A percentile compares a stretch with the other conserved stretches of the same genome.
Conservation (phyloP, 2,888 invertebrate species). For the Cheilosia vulpina region DNA sequence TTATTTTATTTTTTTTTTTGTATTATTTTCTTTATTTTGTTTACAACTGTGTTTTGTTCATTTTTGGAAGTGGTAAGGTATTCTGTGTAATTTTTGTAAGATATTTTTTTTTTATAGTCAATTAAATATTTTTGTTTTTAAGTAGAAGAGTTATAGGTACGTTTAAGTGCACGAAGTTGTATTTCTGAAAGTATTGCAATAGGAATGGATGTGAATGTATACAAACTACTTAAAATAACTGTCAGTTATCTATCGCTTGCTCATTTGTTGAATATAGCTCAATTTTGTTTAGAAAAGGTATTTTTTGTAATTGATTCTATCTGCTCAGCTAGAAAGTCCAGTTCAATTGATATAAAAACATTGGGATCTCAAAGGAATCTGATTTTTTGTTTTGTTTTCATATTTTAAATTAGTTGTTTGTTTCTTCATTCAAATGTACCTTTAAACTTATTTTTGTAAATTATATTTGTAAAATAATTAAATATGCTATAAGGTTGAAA, state of each 20-base stretch:
- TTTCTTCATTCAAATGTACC: conserved; percentile 31
- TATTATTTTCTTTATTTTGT: conserved; percentile 35
- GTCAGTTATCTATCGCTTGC: conserved; percentile 21
- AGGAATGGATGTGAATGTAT: conserved; percentile 52
- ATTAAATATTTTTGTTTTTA: conserved; percentile 30
- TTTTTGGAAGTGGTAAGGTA: conserved; percentile 57
- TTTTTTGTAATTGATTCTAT: conserved; percentile 17
- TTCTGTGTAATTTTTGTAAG: conserved; percentile 64
- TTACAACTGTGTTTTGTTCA: conserved; percentile 29
- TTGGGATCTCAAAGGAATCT: conserved; percentile 60
- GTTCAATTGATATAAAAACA: conserved; percentile 38
- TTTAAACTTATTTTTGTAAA: conserved; percentile 57
- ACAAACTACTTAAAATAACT: conserved; percentile 18
- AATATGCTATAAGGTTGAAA: conserved; percentile 67
- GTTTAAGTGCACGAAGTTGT: conserved; percentile 46
- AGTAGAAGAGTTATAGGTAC: conserved; percentile 12
- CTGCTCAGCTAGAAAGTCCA: conserved; percentile 52
- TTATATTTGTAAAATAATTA: conserved; percentile 54
- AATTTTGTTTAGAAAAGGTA: conserved; percentile 22
- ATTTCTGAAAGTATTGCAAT: conserved; percentile 29
- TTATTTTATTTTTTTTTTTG: conserved; percentile 9
- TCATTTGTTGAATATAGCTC: conserved; percentile 33
- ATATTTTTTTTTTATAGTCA: conserved; percentile 68
- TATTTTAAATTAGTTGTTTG: conserved; percentile 35
- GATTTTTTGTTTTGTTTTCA: conserved; percentile 26